Base-by-base conservation (phyloP, 2,113 vertebrate genomes). In the Puntigrus tetrazona region DNA sequence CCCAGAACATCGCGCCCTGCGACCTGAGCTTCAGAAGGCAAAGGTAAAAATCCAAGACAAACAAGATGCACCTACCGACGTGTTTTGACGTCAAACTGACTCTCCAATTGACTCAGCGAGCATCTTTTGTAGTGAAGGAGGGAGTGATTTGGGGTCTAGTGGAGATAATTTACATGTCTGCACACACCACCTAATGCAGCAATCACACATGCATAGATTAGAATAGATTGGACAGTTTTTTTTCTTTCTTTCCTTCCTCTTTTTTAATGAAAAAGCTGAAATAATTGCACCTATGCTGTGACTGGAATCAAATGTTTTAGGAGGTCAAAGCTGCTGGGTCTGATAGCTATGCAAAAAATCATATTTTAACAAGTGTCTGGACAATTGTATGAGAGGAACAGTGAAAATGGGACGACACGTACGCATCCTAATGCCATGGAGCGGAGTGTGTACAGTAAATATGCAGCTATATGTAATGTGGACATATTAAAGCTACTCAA, bases 401-500 rank as follows among this genome's bases (percentile, higher is more conserved):
- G 90, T 92, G 91, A 92, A 92, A 90, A 82, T 86, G 82, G 85
- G 92, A 92, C 92, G 91, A 93, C 89, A 92, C 90, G 89, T 92
- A 92, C 91, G 92, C 88, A 88, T 88, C 89, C 91, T 92, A 92
- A 92, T 90, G 91, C 86, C 89, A 88, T 89, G 88, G 88, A 89
- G 89, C 85, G 90, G 86, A 91, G 90, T 90, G 89, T 89, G 88
- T 45, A 29, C 10, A 13, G 1, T 52, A 52, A 52, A 52, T 52
- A 52, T 52, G 22, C 18, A 7, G 2, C 5, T 52, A 52, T 45
- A 13, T 52, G 7, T 20, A 20, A 18, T 18, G 20, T 52, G 52
- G 52, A 55, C 52, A 67, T 16, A 94, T 93, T 91, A 93, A 93
- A 92, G 90, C 92, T 93, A 92, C 90, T n/a, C 92, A 93, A 89